Conservation (phyloP, 1,140 invertebrate genomes). For the Forficula auricularia region DNA sequence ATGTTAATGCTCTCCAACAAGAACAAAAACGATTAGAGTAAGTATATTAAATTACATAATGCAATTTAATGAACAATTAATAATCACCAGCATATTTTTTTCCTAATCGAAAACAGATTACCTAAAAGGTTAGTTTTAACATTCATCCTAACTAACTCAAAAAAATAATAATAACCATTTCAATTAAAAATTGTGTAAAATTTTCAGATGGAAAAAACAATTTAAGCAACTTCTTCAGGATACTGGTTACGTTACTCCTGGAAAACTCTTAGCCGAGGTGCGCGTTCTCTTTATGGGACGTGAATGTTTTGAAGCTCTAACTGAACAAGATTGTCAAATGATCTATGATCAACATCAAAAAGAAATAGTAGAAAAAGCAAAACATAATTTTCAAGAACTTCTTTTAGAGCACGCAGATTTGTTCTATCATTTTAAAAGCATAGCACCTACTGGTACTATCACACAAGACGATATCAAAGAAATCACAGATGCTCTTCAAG, state of each 20-base stretch:
- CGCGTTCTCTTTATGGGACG: slow-evolving; percentile 85
- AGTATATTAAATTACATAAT: slow-evolving; percentile 24
- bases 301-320: slow-evolving; percentile 82
- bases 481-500: slow-evolving; percentile 78
- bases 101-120: slow-evolving; percentile 12
- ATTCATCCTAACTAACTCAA: too few species aligned
- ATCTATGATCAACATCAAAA: slow-evolving; percentile 92
- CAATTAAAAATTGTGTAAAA: neutral
- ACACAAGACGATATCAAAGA: slow-evolving; percentile 88
- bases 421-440: slow-evolving; percentile 84
- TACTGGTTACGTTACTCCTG: slow-evolving; percentile 84
- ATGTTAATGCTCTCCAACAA: slow-evolving; percentile 74
- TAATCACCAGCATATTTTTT: slow-evolving; percentile 2
- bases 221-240: slow-evolving; percentile 88
- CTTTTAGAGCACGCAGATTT: slow-evolving; percentile 84
- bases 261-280: slow-evolving; percentile 80
- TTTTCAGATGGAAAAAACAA: slow-evolving; percentile 63
- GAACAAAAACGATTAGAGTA: slow-evolving; percentile 80
- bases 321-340: slow-evolving; percentile 74
- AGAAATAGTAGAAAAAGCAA: slow-evolving; percentile 77
- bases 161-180: neutral
- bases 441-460: slow-evolving; percentile 73
- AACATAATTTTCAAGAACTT: slow-evolving; percentile 84
- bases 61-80: too few species aligned
- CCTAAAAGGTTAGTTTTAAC: slow-evolving; percentile 15